A percentile compares a stretch with the other conserved stretches of the same genome.
phyloP scores from a whole-genome alignment of 2,888 invertebrate species.

The Drosophila mayaguana region DNA sequence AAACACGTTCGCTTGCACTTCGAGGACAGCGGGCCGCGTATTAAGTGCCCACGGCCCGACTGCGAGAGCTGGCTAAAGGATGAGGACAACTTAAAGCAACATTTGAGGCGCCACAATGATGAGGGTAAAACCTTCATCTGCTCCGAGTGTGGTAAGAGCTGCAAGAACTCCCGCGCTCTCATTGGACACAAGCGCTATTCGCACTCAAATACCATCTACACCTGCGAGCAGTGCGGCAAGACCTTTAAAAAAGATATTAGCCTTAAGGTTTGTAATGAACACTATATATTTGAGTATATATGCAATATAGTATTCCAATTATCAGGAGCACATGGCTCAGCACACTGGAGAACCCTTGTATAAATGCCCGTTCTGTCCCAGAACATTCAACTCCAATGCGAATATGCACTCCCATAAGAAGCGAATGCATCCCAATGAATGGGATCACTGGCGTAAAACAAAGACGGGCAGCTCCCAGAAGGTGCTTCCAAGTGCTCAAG shows the following conservation, averaged over 20 bases:
- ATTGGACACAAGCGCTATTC: constrained; percentile 83
- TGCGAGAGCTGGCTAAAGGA: constrained; percentile 85
- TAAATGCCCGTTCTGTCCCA: constrained; percentile 83
- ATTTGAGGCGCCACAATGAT: constrained; percentile 83
- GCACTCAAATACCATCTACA: constrained; percentile 80
- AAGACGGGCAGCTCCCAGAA: constrained; percentile 81
- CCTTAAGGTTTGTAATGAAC: constrained; percentile 69
- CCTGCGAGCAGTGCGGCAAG: constrained; percentile 83
- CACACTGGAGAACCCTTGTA: constrained; percentile 84
- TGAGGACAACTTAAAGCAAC: constrained; percentile 83
- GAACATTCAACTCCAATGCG: constrained; percentile 84
- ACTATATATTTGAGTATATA: neutral
- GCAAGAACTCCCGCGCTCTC: constrained; percentile 83
- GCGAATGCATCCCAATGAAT: constrained; percentile 83
- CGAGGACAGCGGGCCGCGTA: constrained; percentile 82
- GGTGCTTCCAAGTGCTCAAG: constrained; percentile 71
- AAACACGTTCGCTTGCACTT: constrained; percentile 84
- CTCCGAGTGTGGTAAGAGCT: constrained; percentile 81
- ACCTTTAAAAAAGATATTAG: constrained; percentile 84
- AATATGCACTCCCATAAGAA: constrained; percentile 85
- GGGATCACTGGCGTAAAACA: constrained; percentile 82
- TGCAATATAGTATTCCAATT: constrained; percentile 2
- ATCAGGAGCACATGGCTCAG: constrained; percentile 84
- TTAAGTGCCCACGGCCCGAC: constrained; percentile 83
- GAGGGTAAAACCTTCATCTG: constrained; percentile 78